Evolutionary conservation across 2,888 invertebrate genomes (phyloP), one percentile per base, ranked within the genome.

Genomic region (Leptinotarsa rubiginosa): DNA sequence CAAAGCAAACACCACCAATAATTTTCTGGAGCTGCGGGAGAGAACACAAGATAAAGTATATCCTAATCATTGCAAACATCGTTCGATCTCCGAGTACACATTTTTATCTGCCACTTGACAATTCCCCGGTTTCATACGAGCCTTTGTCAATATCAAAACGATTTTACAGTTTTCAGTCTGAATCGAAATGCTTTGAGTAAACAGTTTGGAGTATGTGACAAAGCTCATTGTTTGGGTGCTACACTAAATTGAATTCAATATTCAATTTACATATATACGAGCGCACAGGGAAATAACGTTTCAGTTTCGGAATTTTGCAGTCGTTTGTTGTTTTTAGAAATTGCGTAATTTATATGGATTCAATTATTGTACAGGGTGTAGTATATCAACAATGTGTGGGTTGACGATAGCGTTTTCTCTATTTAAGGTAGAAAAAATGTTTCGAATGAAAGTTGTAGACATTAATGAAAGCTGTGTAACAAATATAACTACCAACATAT

Each of bases 71-170:
- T 22, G 56, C 56, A 56, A 56, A 56, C 56, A 56, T 22, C 25
- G 22, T 56, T 56, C 56, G 15, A 56, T 56, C 56, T 22, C 16
- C 22, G 25, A 22, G 56, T 56, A 56, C 56, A 56, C 56, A 56
- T 56, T 56, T 56, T 56, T 56, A 56, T 56, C 56, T 56, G 56
- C 56, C 56, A 56, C 56, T 56, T 56, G 56, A 56, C 56, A 25
- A 56, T 56, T 22, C 56, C 22, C 56, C 18, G 56, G 15, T 56
- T 25, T 4, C 56, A 56, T 22, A 56, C 56, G 25, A 56, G 22
- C 56, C 22, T 56, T 56, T 56, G 56, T 56, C 56, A 56, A 56
- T 13, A 56, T 22, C 56, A 22, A 15, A 56, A 3, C 56, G 56
- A 56, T 25, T 56, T 56, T 13, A 56, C 15, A 22, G 25, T 56